Evolutionary conservation across 2,113 vertebrate genomes (phyloP).

Genomic region (Lynx canadensis): DNA sequence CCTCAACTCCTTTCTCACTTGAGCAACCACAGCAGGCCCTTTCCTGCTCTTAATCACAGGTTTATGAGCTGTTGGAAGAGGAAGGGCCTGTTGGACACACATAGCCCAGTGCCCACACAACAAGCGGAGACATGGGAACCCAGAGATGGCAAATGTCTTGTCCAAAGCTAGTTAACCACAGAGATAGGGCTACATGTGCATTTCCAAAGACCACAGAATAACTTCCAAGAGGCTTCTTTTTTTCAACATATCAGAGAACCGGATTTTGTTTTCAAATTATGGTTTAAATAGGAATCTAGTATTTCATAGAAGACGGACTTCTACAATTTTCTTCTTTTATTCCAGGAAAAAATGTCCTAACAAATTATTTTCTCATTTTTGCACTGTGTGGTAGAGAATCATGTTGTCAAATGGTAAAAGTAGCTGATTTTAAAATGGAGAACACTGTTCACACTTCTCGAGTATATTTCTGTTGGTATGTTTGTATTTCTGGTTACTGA

Average conservation of each 20-base stretch:
- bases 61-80: neutral
- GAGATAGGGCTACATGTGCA: neutral
- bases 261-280: neutral
- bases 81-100: neutral
- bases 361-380: neutral
- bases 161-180: neutral
- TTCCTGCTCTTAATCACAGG: neutral
- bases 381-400: neutral
- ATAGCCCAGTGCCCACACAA: neutral
- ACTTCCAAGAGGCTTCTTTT: neutral
- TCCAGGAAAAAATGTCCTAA: neutral
- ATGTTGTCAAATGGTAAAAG: neutral
- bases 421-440: neutral
- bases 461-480: neutral
- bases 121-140: neutral
- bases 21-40: neutral
- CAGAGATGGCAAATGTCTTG: neutral
- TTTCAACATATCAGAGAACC: neutral
- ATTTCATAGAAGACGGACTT: neutral
- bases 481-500: slow-evolving; percentile 32
- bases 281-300: neutral
- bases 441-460: neutral
- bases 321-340: neutral
- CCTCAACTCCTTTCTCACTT: neutral
- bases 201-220: neutral